Base-by-base conservation (phyloP, 2,888 invertebrate genomes). In the Aelia acuminata region DNA sequence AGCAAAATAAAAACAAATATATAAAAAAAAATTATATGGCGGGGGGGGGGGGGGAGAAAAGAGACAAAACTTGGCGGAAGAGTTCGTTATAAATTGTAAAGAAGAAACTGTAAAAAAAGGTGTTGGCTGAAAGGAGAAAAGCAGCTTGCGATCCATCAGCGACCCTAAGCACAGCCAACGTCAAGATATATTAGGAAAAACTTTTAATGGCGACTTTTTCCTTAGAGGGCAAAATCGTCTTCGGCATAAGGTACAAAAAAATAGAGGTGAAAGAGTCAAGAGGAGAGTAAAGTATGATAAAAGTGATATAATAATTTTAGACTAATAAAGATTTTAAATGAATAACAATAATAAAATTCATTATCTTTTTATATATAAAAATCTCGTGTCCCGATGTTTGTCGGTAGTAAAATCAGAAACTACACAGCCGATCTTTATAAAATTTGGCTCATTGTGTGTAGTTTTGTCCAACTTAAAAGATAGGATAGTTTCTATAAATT, bases 71-170 rank as follows among this genome's bases (percentile, higher is more conserved):
- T 80, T 80, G 43, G 22, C 22, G 31, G 22, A 80, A 80, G 80
- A 80, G 80, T 80, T 47, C 43, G 80, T 80, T 39, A 80, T 80
- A 80, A 80, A 80, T 80, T 80, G 43, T 80, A 80, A 39, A 80
- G 80, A 47, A 80, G 80, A 80, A 80, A 80, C 39, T 47, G 80
- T 80, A 80, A 80, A 80, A 80, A 80, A 80, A 43, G n/a, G 39
- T 47, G 80, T 47, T 43, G 43, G 43, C 43, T 80, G 80, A 43
- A 43, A 80, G 80, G 39, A 80, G 80, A 43, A 80, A 47, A 80
- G 80, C 80, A 80, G 80, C 80, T 80, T 80, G 80, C 80, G 47
- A 80, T 80, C 80, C 80, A 80, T 80, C 80, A 80, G 43, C n/a
- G 13, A 43, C 43, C 80, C 43, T 80, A 80, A 80, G 80, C 39